phyloP scores from a whole-genome alignment of 2,797 vertebrate genomes.

The Periparus ater region DNA sequence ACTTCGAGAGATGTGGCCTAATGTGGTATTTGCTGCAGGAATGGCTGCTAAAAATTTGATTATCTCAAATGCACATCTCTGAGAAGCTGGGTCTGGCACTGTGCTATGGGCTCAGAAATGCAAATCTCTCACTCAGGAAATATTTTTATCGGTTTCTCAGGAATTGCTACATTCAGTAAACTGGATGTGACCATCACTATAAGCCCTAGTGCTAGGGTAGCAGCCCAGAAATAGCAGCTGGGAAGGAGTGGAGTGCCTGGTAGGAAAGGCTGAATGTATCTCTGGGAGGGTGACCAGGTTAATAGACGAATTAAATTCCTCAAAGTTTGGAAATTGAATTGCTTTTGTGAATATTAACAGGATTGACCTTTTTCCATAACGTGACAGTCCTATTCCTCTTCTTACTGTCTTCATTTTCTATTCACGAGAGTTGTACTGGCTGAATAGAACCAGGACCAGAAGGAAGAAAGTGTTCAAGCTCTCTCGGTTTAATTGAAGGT shows the following conservation, averaged over 20 bases:
- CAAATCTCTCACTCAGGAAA: background rate
- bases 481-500: background rate
- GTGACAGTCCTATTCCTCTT: background rate
- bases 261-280: background rate
- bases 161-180: background rate
- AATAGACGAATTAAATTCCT: background rate
- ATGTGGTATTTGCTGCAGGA: background rate
- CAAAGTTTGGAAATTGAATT: background rate
- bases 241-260: background rate
- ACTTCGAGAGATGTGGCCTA: background rate
- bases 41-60: background rate
- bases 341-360: background rate
- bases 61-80: background rate
- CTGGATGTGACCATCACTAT: background rate
- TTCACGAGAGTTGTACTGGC: background rate
- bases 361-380: background rate
- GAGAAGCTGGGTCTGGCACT: background rate
- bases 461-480: background rate
- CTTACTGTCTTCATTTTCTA: background rate
- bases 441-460: background rate
- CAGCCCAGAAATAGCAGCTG: background rate
- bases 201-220: background rate
- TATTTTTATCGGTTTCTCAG: background rate
- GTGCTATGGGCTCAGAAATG: background rate
- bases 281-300: background rate